phyloP scores from a whole-genome alignment of 2,888 invertebrate species.

The Apoderus coryli region DNA sequence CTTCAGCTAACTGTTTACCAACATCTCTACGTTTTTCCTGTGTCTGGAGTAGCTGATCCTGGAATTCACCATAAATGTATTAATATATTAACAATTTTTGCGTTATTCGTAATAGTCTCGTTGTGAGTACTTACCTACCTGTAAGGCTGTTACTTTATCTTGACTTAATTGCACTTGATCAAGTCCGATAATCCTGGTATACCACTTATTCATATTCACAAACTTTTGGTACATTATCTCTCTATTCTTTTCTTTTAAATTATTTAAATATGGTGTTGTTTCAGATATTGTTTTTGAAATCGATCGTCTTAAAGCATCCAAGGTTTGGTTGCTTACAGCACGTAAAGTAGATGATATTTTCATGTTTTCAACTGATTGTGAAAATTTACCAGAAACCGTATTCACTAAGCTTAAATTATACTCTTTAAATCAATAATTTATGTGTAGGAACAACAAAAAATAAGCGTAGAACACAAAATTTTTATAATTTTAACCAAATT shows the following conservation, averaged over 20 bases:
- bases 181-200: slow-evolving; percentile 63
- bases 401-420: no score
- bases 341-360: no score
- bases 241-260: slow-evolving; percentile 20
- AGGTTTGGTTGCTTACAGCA: slow-evolving; percentile 13
- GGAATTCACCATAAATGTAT: no score
- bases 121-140: no score
- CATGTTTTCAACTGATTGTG: no score
- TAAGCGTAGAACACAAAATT: no score
- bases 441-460: no score
- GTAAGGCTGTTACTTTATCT: slow-evolving; percentile 53
- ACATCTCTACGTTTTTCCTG: slow-evolving; percentile 51
- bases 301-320: slow-evolving; percentile 19
- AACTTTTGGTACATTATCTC: slow-evolving; percentile 31
- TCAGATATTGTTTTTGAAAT: slow-evolving; percentile 18
- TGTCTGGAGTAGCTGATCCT: slow-evolving; percentile 48
- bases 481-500: no score
- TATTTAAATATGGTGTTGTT: slow-evolving; percentile 20
- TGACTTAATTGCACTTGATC: slow-evolving; percentile 65
- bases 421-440: no score
- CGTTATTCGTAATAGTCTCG: no score
- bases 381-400: no score
- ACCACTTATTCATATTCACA: slow-evolving; percentile 40
- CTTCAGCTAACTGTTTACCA: slow-evolving; percentile 41
- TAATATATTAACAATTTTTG: no score